Evolutionary conservation across 2,113 vertebrate genomes (phyloP).

Genomic region (Nerophis lumbriciformis): DNA sequence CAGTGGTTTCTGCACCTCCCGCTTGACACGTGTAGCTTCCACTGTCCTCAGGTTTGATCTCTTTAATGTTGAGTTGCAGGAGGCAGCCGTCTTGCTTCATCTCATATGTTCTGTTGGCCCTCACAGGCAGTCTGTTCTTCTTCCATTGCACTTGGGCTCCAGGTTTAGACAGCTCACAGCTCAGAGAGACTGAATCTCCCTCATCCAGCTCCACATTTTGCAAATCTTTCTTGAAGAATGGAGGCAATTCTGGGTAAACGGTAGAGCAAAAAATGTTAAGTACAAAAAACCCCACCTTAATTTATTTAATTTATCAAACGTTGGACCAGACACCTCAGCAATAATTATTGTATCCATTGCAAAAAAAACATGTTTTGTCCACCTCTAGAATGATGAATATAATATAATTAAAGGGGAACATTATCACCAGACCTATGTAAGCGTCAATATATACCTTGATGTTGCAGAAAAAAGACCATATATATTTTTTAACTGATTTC

Average conservation of each 20-base stretch:
- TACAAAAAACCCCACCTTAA: not conserved
- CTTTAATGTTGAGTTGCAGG: conserved; percentile 40
- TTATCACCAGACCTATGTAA: no score
- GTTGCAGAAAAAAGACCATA: no score
- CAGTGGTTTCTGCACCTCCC: conserved; percentile 34
- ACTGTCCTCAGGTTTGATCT: conserved; percentile 41
- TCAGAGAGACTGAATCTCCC: conserved; percentile 26
- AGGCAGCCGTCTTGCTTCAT: conserved; percentile 45
- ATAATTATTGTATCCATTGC: no score
- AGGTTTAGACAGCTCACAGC: conserved; percentile 49
- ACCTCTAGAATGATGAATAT: no score
- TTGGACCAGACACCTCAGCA: no score
- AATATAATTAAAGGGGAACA: no score
- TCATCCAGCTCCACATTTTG: conserved; percentile 31
- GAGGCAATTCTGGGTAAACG: conserved; percentile 17
- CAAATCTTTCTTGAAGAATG: conserved; percentile 34
- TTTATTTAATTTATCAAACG: no score
- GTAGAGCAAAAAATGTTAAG: not conserved
- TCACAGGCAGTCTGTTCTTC: conserved; percentile 37
- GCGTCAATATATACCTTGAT: no score
- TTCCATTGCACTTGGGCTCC: conserved; percentile 43
- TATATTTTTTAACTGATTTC: no score
- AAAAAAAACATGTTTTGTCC: no score
- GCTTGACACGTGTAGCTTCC: conserved; percentile 48
- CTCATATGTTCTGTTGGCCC: conserved; percentile 38